These are phyloP conservation scores for Callosobruchus maculatus DNA, from an alignment of 2,888 invertebrate species.

Conservation along the genomic window DNA sequence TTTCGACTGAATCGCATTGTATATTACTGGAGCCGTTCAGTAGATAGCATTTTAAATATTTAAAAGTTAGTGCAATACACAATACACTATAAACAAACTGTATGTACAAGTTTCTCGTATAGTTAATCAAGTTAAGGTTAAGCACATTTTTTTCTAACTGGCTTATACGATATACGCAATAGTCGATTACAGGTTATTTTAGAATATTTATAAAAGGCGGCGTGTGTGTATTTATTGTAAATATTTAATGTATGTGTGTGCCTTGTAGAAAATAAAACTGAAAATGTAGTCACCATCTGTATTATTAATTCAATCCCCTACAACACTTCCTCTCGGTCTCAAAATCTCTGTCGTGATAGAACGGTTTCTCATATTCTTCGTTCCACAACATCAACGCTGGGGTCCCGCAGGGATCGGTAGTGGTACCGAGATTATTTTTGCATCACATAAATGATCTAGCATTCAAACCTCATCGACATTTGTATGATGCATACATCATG, in stretches of 20 bases:
- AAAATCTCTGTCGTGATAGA: too few relatives aligned
- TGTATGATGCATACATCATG: too few relatives aligned
- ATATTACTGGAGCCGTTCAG: background rate
- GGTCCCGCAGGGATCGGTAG: too few relatives aligned
- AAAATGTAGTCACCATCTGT: background rate
- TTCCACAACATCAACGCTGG: too few relatives aligned
- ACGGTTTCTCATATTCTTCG: too few relatives aligned
- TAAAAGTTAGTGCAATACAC: conserved; percentile 7
- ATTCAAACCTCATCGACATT: too few relatives aligned
- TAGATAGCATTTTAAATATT: conserved; percentile 7
- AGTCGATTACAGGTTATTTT: conserved; percentile 6
- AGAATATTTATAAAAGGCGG: conserved; percentile 30
- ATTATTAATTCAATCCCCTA: too few relatives aligned
- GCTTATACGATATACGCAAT: conserved; percentile 19
- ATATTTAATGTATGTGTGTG: conserved; percentile 59
- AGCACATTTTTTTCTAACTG: conserved; percentile 28
- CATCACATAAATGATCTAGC: too few relatives aligned
- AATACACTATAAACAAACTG: conserved; percentile 1
- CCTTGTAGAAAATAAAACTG: conserved; percentile 61
- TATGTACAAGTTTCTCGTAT: conserved; percentile 13
- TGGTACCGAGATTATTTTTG: too few relatives aligned
- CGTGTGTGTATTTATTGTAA: conserved; percentile 51
- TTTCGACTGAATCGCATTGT: background rate
- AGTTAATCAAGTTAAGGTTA: conserved; percentile 6
- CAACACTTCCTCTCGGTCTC: too few relatives aligned